Evolutionary conservation across 2,888 invertebrate genomes (phyloP).

Genomic region (Ernsta delagoae): DNA sequence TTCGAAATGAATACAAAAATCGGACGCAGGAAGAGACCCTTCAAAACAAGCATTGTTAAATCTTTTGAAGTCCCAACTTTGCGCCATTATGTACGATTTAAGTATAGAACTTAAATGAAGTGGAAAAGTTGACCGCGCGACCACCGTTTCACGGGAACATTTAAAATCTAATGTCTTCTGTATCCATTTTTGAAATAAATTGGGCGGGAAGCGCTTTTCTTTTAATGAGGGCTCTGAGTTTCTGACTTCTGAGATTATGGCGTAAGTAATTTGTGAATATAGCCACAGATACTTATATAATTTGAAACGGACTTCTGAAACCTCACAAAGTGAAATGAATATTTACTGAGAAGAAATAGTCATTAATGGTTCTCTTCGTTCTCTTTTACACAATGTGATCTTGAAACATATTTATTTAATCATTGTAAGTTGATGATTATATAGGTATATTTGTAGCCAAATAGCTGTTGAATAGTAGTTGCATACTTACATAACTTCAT

Average conservation of each 20-base stretch:
- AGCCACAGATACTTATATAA: not conserved
- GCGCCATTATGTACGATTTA: constrained; percentile 79
- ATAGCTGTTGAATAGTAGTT: constrained; percentile 4
- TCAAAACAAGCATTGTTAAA: constrained; percentile 83
- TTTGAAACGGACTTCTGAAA: not conserved
- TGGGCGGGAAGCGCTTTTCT: constrained; percentile 17
- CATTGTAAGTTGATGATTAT: no score
- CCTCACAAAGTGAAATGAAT: no score
- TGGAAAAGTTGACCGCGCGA: constrained; percentile 78
- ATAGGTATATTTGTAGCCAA: no score
- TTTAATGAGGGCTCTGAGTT: constrained; percentile 23
- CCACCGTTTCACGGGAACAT: constrained; percentile 52
- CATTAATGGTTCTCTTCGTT: not conserved
- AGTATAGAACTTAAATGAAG: constrained; percentile 83
- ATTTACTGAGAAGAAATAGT: not conserved
- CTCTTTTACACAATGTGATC: no score
- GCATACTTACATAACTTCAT: constrained; percentile 8
- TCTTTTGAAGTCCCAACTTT: constrained; percentile 80
- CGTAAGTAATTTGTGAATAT: constrained; percentile 1
- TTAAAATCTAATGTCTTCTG: constrained; percentile 47
- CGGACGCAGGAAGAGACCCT: constrained; percentile 64
- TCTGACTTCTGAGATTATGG: constrained; percentile 14
- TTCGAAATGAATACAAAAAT: constrained; percentile 65
- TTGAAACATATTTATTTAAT: no score
- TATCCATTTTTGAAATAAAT: constrained; percentile 36